These are phyloP conservation scores for Pterocles gutturalis DNA, from an alignment of 2,113 vertebrate genomes.

Conservation along the genomic window DNA sequence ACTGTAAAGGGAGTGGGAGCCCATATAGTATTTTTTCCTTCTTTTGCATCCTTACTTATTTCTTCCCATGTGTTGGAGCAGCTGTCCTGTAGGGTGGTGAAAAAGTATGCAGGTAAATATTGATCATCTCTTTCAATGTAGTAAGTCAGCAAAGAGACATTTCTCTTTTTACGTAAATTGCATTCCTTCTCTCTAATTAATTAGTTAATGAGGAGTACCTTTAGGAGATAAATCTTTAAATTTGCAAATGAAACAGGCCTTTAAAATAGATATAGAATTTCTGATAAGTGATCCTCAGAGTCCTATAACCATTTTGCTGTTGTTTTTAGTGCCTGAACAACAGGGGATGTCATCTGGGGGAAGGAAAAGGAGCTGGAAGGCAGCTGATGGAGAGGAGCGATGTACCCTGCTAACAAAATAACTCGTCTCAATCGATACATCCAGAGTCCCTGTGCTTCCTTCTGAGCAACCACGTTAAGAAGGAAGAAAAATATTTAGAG, in stretches of 20 bases:
- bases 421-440: not conserved
- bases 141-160: not conserved
- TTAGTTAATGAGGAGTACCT: not conserved
- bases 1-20: not conserved
- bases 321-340: not conserved
- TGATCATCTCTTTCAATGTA: not conserved
- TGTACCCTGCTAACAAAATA: not conserved
- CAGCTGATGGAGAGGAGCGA: not conserved
- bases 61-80: not conserved
- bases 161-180: not conserved
- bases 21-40: not conserved
- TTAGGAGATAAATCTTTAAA: not conserved
- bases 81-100: constrained; percentile 13
- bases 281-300: not conserved
- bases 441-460: not conserved
- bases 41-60: not conserved
- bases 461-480: not conserved
- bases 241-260: not conserved
- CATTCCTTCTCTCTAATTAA: not conserved
- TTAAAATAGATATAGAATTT: not conserved
- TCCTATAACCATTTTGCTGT: not conserved
- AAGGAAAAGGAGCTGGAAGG: not conserved
- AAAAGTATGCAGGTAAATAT: constrained; percentile 21
- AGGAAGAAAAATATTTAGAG: not conserved
- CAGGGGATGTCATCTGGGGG: not conserved